Evolutionary conservation across 2,113 vertebrate genomes (phyloP).

Genomic region (Pterocles burchelli): DNA sequence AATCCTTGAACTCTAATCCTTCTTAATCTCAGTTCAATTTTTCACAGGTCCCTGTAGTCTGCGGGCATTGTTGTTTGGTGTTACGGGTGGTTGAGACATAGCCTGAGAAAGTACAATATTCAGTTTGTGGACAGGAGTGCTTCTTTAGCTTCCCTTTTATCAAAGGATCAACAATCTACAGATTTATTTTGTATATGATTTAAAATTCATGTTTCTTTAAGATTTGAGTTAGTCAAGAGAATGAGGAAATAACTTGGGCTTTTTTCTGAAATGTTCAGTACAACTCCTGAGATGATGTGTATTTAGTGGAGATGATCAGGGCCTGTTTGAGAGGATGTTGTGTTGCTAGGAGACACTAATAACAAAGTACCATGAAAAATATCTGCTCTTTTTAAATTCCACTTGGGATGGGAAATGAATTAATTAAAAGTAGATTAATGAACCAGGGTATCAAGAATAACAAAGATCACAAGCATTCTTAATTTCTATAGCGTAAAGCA

Average conservation of each 20-base stretch:
- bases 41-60: background rate
- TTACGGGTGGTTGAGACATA: background rate
- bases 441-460: background rate
- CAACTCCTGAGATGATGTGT: background rate
- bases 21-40: background rate
- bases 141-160: background rate
- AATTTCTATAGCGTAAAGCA: background rate
- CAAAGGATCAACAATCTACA: background rate
- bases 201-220: background rate
- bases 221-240: background rate
- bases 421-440: background rate
- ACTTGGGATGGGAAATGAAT: background rate
- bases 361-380: background rate
- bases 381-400: background rate
- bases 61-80: background rate
- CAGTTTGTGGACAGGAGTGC: background rate
- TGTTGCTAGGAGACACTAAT: constrained; percentile 26
- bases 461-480: background rate
- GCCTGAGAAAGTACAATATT: background rate
- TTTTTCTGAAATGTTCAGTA: background rate
- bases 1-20: background rate
- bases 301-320: background rate
- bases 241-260: background rate
- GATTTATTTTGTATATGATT: background rate
- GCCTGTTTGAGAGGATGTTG: background rate